Evolutionary conservation across 2,113 vertebrate species (phyloP).

Genomic region (Panurus biarmicus): DNA sequence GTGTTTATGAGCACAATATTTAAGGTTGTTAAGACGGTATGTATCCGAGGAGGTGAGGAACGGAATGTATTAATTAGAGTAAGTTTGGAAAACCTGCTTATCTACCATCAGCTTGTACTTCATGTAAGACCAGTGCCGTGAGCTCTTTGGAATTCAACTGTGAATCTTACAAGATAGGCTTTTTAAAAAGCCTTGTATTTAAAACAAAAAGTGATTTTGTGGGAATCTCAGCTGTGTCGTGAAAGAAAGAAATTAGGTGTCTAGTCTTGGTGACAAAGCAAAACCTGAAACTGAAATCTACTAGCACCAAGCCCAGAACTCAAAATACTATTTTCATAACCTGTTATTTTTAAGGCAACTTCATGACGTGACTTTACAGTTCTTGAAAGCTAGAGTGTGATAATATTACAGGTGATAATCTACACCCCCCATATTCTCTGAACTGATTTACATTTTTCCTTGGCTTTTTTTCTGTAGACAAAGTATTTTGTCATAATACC

Average conservation of each 20-base stretch:
- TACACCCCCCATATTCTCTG: neutral
- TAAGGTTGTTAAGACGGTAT: neutral
- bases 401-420: neutral
- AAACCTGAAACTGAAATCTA: neutral
- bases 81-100: neutral
- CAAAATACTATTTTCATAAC: neutral
- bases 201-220: neutral
- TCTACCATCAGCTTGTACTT: neutral
- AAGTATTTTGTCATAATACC: neutral
- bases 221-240: neutral
- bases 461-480: neutral
- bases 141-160: neutral
- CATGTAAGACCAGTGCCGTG: neutral
- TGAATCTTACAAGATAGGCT: neutral
- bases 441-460: neutral
- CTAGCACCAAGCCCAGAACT: neutral
- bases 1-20: neutral
- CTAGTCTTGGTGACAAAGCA: neutral
- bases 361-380: neutral
- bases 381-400: neutral
- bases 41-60: neutral
- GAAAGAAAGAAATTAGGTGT: neutral
- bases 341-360: neutral
- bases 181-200: neutral
- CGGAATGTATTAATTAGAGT: neutral